Conservation (phyloP, 2,797 vertebrate species). For the Pangasius krempfi region DNA sequence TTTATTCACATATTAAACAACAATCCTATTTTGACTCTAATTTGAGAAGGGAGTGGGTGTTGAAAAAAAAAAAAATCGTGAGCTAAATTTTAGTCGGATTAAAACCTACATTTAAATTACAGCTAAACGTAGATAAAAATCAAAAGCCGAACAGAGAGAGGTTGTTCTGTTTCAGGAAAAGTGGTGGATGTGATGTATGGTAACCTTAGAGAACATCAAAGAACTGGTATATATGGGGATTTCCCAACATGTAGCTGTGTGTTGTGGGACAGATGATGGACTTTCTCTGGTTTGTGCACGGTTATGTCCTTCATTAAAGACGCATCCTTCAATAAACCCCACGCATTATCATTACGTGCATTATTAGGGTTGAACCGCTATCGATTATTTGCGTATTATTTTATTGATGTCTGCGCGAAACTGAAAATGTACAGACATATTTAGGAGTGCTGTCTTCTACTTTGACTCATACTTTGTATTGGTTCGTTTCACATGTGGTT, state of each 20-base stretch:
- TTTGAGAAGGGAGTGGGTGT: background rate
- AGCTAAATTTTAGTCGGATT: background rate
- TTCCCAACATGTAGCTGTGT: background rate
- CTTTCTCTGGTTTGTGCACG: background rate
- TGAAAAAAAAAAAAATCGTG: background rate
- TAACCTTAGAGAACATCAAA: slow-evolving; percentile 1
- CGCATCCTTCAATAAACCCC: background rate
- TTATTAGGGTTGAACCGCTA: background rate
- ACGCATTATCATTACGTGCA: too few relatives aligned
- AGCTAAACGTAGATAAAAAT: background rate
- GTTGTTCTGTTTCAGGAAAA: background rate
- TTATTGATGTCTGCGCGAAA: background rate
- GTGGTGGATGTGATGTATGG: background rate
- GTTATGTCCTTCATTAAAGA: background rate
- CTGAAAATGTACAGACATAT: background rate
- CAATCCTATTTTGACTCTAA: background rate
- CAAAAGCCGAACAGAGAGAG: background rate
- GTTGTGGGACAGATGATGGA: background rate
- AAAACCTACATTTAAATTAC: background rate
- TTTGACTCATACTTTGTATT: slow-evolving; percentile 33
- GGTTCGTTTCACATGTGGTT: slow-evolving; percentile 52
- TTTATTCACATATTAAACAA: background rate
- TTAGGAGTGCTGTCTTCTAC: slow-evolving; percentile 33
- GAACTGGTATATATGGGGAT: background rate
- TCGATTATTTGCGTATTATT: background rate